phyloP scores from a whole-genome alignment of 2,113 vertebrate species.

The Hemibagrus wyckioides region DNA sequence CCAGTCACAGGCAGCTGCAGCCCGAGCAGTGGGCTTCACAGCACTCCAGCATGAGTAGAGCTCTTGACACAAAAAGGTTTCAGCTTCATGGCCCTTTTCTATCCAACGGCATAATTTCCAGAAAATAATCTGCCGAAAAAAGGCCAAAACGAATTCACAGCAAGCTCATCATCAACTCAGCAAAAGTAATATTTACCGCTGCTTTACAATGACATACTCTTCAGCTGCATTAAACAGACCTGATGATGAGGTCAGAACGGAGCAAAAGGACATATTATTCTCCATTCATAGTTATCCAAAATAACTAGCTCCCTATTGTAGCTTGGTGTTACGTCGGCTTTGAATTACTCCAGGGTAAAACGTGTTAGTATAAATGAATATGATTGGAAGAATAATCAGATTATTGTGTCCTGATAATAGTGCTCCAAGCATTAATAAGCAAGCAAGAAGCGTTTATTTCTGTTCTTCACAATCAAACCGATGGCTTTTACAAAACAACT shows the following conservation, averaged over 20 bases:
- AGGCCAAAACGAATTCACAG: background rate
- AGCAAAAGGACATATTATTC: background rate
- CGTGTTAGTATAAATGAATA: background rate
- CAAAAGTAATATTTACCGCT: background rate
- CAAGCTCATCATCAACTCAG: background rate
- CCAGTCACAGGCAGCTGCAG: slow-evolving; percentile 41
- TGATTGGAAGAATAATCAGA: background rate
- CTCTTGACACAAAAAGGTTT: slow-evolving; percentile 22
- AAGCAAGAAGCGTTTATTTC: background rate
- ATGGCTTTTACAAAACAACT: background rate
- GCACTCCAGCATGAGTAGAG: slow-evolving; percentile 20
- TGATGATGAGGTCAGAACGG: background rate
- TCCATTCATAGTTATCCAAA: background rate
- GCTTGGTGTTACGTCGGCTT: background rate
- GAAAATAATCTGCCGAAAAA: slow-evolving; percentile 16
- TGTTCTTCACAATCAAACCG: background rate
- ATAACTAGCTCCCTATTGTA: background rate
- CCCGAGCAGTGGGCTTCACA: slow-evolving; percentile 23
- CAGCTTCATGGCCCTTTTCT: slow-evolving; percentile 3
- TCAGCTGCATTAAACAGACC: background rate
- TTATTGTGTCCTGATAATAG: background rate
- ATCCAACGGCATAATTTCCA: background rate
- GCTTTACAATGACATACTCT: background rate
- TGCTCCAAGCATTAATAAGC: background rate
- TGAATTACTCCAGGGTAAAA: background rate